These are phyloP conservation scores for Pangasius sanitwongsei DNA, from an alignment of 2,797 vertebrate species.

Conservation along the genomic window DNA sequence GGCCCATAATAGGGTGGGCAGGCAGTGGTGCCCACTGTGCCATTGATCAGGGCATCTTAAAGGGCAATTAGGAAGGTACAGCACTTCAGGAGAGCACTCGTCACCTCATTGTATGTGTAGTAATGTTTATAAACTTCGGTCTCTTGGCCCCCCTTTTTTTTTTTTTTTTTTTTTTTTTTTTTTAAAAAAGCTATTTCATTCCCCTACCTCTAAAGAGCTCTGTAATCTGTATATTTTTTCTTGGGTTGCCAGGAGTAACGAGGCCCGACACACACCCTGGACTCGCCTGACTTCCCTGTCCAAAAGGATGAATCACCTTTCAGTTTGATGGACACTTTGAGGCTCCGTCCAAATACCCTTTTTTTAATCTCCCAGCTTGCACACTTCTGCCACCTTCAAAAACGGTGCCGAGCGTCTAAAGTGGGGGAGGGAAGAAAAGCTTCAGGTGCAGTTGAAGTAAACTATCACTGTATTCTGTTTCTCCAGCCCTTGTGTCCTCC, in stretches of 20 bases:
- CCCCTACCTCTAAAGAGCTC: not conserved
- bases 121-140: not conserved
- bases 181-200: not conserved
- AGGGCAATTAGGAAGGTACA: constrained; percentile 70
- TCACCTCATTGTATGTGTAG: not conserved
- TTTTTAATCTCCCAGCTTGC: constrained; percentile 34
- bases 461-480: constrained; percentile 44
- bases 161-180: not conserved
- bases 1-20: constrained; percentile 63
- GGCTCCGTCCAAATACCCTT: constrained; percentile 7
- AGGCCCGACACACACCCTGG: not conserved
- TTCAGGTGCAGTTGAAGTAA: constrained; percentile 26
- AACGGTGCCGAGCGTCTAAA: not conserved
- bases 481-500: constrained; percentile 27
- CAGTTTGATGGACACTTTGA: constrained; percentile 13
- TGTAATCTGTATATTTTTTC: constrained; percentile 37
- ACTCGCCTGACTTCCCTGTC: not conserved
- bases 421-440: not conserved
- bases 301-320: constrained; percentile 17
- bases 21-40: constrained; percentile 68
- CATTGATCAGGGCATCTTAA: constrained; percentile 75
- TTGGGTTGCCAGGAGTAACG: not conserved
- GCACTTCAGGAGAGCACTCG: constrained; percentile 15
- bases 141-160: not conserved
- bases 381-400: constrained; percentile 46